phyloP scores from a whole-genome alignment of 2,113 vertebrate genomes.

The Catagonus wagneri region DNA sequence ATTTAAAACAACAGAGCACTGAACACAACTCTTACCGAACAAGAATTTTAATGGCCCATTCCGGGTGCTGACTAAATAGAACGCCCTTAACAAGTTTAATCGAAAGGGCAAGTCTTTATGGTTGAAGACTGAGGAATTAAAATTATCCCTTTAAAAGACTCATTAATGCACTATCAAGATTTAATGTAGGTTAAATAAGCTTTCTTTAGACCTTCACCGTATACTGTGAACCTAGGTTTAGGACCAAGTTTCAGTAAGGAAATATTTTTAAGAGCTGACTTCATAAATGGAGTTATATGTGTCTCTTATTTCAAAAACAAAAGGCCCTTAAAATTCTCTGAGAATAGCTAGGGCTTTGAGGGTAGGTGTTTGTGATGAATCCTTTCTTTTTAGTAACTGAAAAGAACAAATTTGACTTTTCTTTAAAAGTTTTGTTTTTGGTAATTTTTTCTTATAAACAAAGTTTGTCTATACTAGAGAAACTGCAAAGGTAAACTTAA shows the following conservation, averaged over 20 bases:
- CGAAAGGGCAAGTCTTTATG: conserved; percentile 92
- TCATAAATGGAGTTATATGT: conserved; percentile 68
- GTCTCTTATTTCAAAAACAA: conserved; percentile 61
- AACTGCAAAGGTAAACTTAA: not conserved
- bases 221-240: conserved; percentile 77
- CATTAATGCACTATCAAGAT: conserved; percentile 91
- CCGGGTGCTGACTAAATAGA: conserved; percentile 90
- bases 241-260: conserved; percentile 78
- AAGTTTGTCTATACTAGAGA: not conserved
- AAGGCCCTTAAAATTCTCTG: conserved; percentile 73
- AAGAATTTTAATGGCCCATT: conserved; percentile 91
- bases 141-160: conserved; percentile 90
- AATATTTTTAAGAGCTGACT: conserved; percentile 75
- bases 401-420: conserved; percentile 74
- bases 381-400: conserved; percentile 62
- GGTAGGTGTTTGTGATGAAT: conserved; percentile 55
- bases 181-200: conserved; percentile 90
- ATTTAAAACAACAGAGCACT: conserved; percentile 90
- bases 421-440: conserved; percentile 55
- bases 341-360: conserved; percentile 59
- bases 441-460: conserved; percentile 56
- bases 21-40: conserved; percentile 89
- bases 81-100: conserved; percentile 89
- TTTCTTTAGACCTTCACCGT: conserved; percentile 82
- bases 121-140: conserved; percentile 89